Evolutionary conservation across 2,113 vertebrate species (phyloP), one percentile per base, ranked within the genome.

Genomic region (Indri indri): DNA sequence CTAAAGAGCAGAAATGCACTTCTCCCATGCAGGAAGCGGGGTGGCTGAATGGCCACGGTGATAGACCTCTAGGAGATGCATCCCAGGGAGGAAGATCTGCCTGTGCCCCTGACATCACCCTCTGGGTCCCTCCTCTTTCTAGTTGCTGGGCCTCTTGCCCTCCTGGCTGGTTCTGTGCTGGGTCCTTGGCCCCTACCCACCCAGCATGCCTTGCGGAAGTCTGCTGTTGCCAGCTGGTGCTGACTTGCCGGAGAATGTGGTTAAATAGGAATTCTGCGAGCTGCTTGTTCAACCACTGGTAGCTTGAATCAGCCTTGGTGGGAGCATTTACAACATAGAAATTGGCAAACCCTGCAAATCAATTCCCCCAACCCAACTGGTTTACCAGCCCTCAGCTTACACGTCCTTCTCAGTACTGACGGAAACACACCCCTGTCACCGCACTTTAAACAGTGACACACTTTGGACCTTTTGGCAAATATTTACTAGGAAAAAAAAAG

Each of bases 291-390:
- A 68, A 82, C 8, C n/a, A 30, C 3, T 37, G 59, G 52, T 80
- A 80, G 65, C 25, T 95, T 73, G 76, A 90, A 63, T 80, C 71
- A 84, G 71, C 85, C 40, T 81, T 30, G n/a, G 50, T 66, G 71
- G 82, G 71, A 96, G 63, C 59, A 92, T 93, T 92, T 77, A 91
- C 59, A 90, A 73, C 32, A 50, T 27, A 71, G 70, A 80, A 91
- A 79, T 37, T 66, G 54, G 88, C 47, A 73, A 90, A 94, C 8
- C 14, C 22, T 54, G 37, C 6, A 70, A 71, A 74, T 54, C 37
- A 37, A 32, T 59, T 17, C 74, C 27, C 1, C 11, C 61, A 57
- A 57, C 8, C 32, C 23, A 40, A 12, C 22, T 22, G 23, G 2
- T 4, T 92, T 52, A 37, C 25, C 17, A 23, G 3, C 1, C 22